These are phyloP conservation scores for Platygyra sinensis DNA, from an alignment of 64 coral and sea anemone species.

Conservation along the genomic window DNA sequence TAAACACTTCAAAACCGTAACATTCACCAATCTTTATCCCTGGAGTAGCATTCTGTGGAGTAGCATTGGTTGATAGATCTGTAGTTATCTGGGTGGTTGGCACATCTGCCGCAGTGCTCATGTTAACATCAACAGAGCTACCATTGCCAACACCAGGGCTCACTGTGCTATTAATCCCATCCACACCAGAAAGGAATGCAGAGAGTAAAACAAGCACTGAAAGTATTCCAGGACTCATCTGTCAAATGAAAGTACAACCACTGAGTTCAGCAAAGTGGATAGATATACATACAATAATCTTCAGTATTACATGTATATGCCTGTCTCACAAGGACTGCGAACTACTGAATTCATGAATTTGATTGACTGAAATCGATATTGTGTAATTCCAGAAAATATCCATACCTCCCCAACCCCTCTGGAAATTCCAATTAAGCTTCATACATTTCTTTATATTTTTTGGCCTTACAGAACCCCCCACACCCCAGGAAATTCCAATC, in stretches of 20 bases:
- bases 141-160: background rate
- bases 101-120: background rate
- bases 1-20: conserved; percentile 65
- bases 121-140: background rate
- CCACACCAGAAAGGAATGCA: background rate
- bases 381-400: too few species aligned
- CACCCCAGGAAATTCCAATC: too few species aligned
- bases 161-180: background rate
- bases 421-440: too few species aligned
- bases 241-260: background rate
- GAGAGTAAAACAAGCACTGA: background rate
- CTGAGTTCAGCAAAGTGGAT: too few species aligned
- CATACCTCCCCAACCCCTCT: too few species aligned
- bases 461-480: too few species aligned
- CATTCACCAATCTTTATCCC: conserved; percentile 13
- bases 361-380: too few species aligned
- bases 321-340: too few species aligned
- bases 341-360: too few species aligned
- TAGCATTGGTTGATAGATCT: background rate
- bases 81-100: background rate
- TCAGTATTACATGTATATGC: too few species aligned
- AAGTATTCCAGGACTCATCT: background rate
- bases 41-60: background rate
- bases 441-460: too few species aligned
- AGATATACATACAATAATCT: too few species aligned